Conservation (phyloP, 2,113 vertebrate species). For the Lamprotornis superbus region DNA sequence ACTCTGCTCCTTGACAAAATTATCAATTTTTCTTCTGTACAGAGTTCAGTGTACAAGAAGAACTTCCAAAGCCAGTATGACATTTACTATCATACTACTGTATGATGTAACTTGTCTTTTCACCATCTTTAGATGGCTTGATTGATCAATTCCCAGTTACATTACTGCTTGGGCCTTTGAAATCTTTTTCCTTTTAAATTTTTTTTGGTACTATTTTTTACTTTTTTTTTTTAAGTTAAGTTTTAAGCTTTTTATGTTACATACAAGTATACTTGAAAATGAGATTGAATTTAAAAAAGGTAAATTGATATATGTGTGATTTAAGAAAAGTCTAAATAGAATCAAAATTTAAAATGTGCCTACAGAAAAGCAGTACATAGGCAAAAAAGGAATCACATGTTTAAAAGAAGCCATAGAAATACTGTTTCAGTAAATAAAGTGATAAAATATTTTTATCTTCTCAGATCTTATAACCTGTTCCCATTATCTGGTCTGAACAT, state of each 20-base stretch:
- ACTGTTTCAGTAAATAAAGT: not conserved
- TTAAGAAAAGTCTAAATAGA: not conserved
- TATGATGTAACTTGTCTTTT: not conserved
- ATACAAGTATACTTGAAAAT: not conserved
- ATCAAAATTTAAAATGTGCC: not conserved
- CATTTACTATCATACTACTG: not conserved
- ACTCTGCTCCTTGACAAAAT: not conserved
- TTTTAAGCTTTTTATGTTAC: not conserved
- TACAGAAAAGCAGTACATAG: not conserved
- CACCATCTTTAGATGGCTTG: rapidly evolving
- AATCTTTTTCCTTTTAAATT: rapidly evolving
- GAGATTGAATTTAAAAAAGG: not conserved
- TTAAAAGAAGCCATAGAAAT: not conserved
- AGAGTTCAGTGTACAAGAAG: not conserved
- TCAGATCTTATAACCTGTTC: not conserved
- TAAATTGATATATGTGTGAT: not conserved
- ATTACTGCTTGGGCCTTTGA: not conserved
- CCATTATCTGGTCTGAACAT: not conserved
- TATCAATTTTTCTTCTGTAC: rapidly evolving
- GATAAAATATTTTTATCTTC: not conserved
- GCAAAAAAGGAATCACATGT: not conserved
- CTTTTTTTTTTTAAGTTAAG: not conserved
- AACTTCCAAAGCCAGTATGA: not conserved
- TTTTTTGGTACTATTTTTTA: not conserved
- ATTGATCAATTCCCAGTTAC: not conserved